Evolutionary conservation across 1,140 invertebrate genomes (phyloP).

Genomic region (Sycophaga agraensis): DNA sequence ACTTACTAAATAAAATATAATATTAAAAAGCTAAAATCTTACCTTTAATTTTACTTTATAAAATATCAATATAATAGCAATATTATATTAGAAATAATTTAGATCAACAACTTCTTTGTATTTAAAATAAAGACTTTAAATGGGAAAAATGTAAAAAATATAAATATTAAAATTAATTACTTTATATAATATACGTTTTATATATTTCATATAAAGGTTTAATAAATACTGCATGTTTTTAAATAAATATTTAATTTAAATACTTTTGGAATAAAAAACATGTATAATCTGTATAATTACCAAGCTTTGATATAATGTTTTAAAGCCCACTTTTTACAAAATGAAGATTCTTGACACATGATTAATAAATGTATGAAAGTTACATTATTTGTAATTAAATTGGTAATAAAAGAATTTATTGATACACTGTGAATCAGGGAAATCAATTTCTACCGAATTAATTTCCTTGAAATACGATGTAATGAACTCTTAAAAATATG

Average conservation of each 20-base stretch:
- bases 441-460: no score
- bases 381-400: neutral
- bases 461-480: neutral
- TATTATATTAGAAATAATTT: no score
- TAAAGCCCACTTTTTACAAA: neutral
- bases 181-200: no score
- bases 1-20: no score
- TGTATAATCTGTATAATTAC: neutral
- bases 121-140: neutral
- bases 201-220: neutral
- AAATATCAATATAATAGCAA: no score
- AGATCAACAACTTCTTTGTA: neutral
- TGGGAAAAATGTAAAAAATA: neutral
- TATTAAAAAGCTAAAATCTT: neutral
- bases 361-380: neutral
- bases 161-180: neutral
- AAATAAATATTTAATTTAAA: constrained; percentile 5
- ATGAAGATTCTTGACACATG: neutral
- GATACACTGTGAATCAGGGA: no score
- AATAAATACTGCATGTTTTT: neutral
- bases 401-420: neutral
- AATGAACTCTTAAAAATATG: neutral
- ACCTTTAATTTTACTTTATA: neutral
- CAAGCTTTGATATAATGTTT: neutral
- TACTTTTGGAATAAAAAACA: neutral